phyloP scores from a whole-genome alignment of 2,888 invertebrate species.

The Glaucopsyche alexis region DNA sequence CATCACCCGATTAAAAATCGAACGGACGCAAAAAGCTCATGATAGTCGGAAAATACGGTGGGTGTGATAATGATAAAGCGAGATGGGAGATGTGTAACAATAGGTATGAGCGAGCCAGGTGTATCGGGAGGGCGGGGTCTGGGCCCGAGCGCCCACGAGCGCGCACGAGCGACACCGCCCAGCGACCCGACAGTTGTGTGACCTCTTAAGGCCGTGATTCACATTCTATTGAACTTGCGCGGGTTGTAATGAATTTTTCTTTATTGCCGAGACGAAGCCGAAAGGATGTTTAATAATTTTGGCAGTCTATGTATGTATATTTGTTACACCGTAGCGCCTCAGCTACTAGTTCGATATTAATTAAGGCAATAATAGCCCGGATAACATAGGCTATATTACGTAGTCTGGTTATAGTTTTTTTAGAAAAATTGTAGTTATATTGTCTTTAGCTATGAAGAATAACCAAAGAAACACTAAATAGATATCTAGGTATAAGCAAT shows the following conservation, averaged over 20 bases:
- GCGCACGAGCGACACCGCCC: slow-evolving; percentile 70
- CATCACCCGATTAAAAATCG: slow-evolving; percentile 61
- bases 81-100: slow-evolving; percentile 49
- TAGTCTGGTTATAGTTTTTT: too few relatives aligned
- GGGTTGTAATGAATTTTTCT: background rate
- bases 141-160: slow-evolving; percentile 59
- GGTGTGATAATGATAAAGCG: slow-evolving; percentile 42
- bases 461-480: too few relatives aligned
- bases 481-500: too few relatives aligned
- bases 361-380: too few relatives aligned
- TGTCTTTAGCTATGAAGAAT: too few relatives aligned
- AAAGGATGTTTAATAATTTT: too few relatives aligned
- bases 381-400: too few relatives aligned
- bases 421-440: too few relatives aligned
- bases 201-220: slow-evolving; percentile 42
- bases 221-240: slow-evolving; percentile 47
- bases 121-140: slow-evolving; percentile 59
- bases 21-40: slow-evolving; percentile 42
- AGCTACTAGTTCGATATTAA: too few relatives aligned
- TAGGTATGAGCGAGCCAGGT: slow-evolving; percentile 45
- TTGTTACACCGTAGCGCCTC: too few relatives aligned
- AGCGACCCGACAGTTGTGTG: slow-evolving; percentile 49
- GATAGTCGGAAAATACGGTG: slow-evolving; percentile 66
- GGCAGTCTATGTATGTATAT: too few relatives aligned
- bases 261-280: too few relatives aligned